Conservation (phyloP, 2,113 vertebrate species). For the Pontoporia blainvillei region DNA sequence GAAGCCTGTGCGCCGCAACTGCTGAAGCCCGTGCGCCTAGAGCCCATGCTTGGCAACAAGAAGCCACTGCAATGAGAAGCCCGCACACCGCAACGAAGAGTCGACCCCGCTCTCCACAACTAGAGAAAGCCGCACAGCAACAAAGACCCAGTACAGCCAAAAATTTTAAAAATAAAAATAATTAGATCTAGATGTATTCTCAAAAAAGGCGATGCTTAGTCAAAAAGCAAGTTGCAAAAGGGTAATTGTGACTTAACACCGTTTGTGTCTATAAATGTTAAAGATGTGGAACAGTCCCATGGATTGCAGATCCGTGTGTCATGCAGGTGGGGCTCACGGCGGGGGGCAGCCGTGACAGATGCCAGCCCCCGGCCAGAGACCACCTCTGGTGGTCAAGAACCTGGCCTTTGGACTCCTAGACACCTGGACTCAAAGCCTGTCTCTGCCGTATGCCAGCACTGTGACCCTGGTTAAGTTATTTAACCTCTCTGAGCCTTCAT, state of each 20-base stretch:
- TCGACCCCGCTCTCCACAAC: too few relatives aligned
- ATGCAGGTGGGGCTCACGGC: neutral
- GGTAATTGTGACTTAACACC: neutral
- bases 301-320: fast-evolving
- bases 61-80: too few relatives aligned
- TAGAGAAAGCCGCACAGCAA: too few relatives aligned
- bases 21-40: too few relatives aligned
- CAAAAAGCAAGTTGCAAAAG: neutral
- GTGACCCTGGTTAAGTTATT: neutral
- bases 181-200: neutral
- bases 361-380: neutral
- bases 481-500: neutral
- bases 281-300: fast-evolving
- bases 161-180: too few relatives aligned
- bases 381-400: neutral
- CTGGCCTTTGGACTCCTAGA: neutral
- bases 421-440: neutral
- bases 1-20: too few relatives aligned
- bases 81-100: too few relatives aligned
- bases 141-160: too few relatives aligned
- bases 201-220: neutral
- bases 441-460: neutral
- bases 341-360: neutral
- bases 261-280: neutral
- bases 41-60: too few relatives aligned